Base-by-base conservation (phyloP, 2,888 invertebrate genomes). In the Chouioia cunea region DNA sequence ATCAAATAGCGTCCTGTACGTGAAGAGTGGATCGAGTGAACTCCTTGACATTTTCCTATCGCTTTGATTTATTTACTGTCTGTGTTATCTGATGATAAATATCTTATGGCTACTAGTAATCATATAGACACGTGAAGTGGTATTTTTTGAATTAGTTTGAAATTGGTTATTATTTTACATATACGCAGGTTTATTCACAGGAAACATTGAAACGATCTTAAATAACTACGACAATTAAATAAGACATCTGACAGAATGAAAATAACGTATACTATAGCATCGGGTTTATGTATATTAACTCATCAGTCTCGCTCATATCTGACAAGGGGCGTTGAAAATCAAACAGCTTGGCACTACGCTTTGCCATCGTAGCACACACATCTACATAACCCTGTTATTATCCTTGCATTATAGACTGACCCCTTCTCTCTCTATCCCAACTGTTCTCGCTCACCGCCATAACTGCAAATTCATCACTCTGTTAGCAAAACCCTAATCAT, bases 1-100 rank as follows among this genome's bases (percentile, higher is more conserved):
- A 68, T 60, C 54, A 60, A 71, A 66, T 57, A 52, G 60, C 22
- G 20, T 16, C 36, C 36, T 36, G 6, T 27, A 27, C 6, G 10
- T 27, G 20, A n/a, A 10, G 16, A 12, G 6, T 23, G 14, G 50
- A 22, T 16, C 22, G 48, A 44, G 53, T n/a, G 36, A 36, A 12
- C 27, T 27, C 44, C 65, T 71, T 71, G 70, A 71, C 66, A n/a
- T 62, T 66, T 48, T 52, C 73, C 76, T 72, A 65, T 76, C 73
- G 43, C 36, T 47, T 15, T 44, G 46, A 59, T 62, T 65, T 66
- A 62, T 66, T 70, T 36, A 62, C 43, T 22, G 23, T 62, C 36
- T 1, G 46, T 43, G 12, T 59, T 64, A 64, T 54, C 16, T 10
- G 36, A 36, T 36, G 6, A 36, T 12, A 1, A 12, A 36, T n/a